Base-by-base conservation (phyloP, 1,140 invertebrate species). In the Zaprionus kolodkinae region DNA sequence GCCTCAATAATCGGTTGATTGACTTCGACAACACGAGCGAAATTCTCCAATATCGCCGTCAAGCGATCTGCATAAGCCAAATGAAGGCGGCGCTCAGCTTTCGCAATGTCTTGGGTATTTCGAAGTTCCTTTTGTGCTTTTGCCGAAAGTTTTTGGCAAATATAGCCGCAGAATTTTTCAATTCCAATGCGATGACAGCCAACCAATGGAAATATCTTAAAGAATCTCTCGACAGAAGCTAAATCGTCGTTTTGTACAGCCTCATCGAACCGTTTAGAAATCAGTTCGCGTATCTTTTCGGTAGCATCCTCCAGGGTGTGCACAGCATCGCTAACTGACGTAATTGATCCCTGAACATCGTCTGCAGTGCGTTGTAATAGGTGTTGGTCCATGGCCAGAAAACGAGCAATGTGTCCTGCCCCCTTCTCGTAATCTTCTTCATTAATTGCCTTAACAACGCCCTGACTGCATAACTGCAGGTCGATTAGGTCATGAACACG, bases 121-220 rank as follows among this genome's bases (percentile, higher is more conserved):
- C 94, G 93, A 3, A 98, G 81, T 93, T 96, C 96, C 83, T 96
- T 97, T 66, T 96, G 95, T 1, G 96, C 94, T 57, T 95, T 96
- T 40, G 95, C 94, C 68, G 96, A 94, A 17, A 97, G 88, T 95
- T 98, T 97, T 7, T 95, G 94, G 80, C 97, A 97, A 3, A 99
- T 94, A 93, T 99, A 99, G 21, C 95, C 94, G n/a, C 97, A 97
- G 92, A 99, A 99, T 86, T 98, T 96, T 69, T 96, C 95, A 2
- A 99, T 94, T 0, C 99, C 99, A 88, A 98, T 97, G 50, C 97
- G 95, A 74, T 99, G 97, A 93, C 98, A 96, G 48, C 97, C 97
- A 5, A 99, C 94, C 25, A 99, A 94, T 2, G 99, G 99, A 93
- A 99, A 99, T 85, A 99, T 96, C 93, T 99, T 99, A 91, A 99